phyloP scores from a whole-genome alignment of 2,888 invertebrate genomes.

The Phoronis australis region DNA sequence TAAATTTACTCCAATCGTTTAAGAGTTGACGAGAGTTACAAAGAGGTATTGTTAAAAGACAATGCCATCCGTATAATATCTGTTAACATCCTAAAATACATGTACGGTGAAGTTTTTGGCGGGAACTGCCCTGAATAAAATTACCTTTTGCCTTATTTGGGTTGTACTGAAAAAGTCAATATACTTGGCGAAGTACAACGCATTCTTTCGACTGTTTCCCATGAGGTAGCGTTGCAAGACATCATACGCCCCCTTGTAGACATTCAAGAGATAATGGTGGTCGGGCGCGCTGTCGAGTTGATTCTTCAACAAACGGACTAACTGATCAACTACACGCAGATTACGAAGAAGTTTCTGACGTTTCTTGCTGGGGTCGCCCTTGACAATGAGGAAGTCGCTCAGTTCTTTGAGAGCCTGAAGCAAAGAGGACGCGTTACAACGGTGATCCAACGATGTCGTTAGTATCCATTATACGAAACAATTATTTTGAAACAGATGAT shows the following conservation, averaged over 20 bases:
- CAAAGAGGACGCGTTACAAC: not conserved
- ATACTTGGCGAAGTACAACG: conserved; percentile 53
- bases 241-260: conserved; percentile 51
- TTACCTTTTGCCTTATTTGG: conserved; percentile 52
- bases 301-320: conserved; percentile 47
- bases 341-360: conserved; percentile 52
- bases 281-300: conserved; percentile 43
- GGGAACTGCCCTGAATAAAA: too few relatives aligned
- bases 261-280: conserved; percentile 44
- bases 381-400: conserved; percentile 42
- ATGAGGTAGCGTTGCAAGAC: conserved; percentile 52
- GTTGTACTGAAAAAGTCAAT: conserved; percentile 54
- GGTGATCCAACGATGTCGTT: too few relatives aligned
- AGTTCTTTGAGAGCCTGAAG: conserved; percentile 48
- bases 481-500: too few relatives aligned
- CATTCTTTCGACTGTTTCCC: conserved; percentile 52
- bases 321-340: conserved; percentile 49
- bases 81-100: too few relatives aligned
- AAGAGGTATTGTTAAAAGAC: too few relatives aligned
- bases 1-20: too few relatives aligned
- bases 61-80: too few relatives aligned
- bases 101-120: too few relatives aligned
- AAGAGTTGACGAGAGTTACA: too few relatives aligned
- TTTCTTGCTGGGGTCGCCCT: conserved; percentile 41
- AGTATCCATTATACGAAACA: too few relatives aligned